Percentiles rank a stretch among this genome's conserved stretches.
Conservation (phyloP, 2,888 invertebrate species). For the Ochropleura leucogaster region DNA sequence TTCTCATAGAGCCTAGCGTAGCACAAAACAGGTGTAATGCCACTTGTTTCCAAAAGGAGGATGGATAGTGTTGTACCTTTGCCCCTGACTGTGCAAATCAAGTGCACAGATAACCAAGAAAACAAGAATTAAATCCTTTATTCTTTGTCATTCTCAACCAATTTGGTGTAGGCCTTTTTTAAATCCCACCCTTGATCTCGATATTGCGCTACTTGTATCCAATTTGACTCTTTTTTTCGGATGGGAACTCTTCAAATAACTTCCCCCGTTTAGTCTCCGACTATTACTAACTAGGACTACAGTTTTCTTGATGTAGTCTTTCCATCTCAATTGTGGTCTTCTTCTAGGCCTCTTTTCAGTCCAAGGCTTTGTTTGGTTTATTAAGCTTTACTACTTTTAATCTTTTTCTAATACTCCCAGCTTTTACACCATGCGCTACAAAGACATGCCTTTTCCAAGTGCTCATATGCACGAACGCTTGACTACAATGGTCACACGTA, state of each 20-base stretch:
- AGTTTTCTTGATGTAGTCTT: no score
- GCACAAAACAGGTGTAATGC: background rate
- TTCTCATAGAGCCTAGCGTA: background rate
- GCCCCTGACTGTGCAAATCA: background rate
- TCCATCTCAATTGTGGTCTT: no score
- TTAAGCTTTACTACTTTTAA: background rate
- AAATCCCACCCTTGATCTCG: no score
- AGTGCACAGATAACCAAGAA: background rate
- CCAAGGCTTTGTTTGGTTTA: background rate
- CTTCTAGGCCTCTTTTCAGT: no score
- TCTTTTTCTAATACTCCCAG: constrained; percentile 9
- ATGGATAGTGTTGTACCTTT: background rate
- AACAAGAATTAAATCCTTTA: background rate
- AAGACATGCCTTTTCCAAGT: constrained; percentile 39
- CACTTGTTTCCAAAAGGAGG: background rate
- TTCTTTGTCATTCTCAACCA: no score
- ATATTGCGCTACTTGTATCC: no score
- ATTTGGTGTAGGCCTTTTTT: no score
- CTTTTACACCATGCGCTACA: constrained; percentile 4
- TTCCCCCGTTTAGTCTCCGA: no score
- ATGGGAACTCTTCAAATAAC: no score
- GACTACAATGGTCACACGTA: constrained; percentile 48
- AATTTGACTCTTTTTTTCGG: no score
- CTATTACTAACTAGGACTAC: no score
- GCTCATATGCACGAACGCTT: constrained; percentile 39